Evolutionary conservation across 2,113 vertebrate genomes (phyloP).

Genomic region (Chelonoidis abingdonii): DNA sequence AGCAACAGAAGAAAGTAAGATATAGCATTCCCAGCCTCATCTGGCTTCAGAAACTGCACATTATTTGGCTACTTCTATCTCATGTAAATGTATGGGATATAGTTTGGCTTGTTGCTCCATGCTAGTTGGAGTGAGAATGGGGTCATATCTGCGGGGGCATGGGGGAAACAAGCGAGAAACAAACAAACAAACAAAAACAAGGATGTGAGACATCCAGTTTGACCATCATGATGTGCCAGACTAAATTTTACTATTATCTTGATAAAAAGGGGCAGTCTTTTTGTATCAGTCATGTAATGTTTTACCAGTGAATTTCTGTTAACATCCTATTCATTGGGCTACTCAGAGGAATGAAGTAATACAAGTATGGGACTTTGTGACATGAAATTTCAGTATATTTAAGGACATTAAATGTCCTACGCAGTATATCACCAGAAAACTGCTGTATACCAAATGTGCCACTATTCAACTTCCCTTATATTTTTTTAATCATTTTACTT

Average conservation of each 20-base stretch:
- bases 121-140: not conserved
- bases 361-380: not conserved
- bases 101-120: not conserved
- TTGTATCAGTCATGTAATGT: not conserved
- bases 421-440: slow-evolving; percentile 24
- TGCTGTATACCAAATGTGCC: slow-evolving; percentile 27
- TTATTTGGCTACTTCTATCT: not conserved
- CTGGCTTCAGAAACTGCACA: slow-evolving; percentile 14
- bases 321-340: not conserved
- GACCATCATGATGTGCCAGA: not conserved
- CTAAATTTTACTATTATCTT: not conserved
- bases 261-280: not conserved
- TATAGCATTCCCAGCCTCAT: not conserved
- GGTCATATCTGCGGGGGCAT: not conserved
- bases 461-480: slow-evolving; percentile 17
- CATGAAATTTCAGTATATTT: not conserved
- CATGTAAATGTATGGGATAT: rapidly evolving
- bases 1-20: not conserved
- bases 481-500: slow-evolving; percentile 58
- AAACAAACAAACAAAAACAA: not conserved
- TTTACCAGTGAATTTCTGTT: not conserved
- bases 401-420: not conserved
- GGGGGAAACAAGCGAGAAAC: not conserved
- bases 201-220: not conserved
- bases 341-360: not conserved